phyloP scores from a whole-genome alignment of 2,797 vertebrate species.

The Parambassis ranga region DNA sequence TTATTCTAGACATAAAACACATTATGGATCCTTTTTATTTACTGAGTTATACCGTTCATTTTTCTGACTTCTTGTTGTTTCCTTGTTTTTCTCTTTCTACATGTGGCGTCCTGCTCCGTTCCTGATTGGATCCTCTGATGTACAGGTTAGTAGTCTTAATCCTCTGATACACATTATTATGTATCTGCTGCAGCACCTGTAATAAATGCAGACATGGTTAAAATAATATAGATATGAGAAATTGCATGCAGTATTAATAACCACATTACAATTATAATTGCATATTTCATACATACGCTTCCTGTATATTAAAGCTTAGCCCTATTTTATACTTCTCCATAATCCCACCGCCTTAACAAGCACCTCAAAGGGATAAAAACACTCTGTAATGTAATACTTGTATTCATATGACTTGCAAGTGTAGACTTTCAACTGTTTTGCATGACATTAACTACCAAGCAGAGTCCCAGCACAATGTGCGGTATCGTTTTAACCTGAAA shows the following conservation, averaged over 20 bases:
- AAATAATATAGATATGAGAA: no score
- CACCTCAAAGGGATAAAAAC: neutral
- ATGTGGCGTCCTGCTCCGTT: conserved; percentile 49
- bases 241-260: no score
- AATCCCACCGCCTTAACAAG: neutral
- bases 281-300: no score
- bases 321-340: neutral
- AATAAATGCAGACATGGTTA: no score
- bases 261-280: no score
- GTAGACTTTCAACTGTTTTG: neutral
- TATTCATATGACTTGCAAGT: neutral
- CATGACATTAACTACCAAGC: conserved; percentile 1
- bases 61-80: conserved; percentile 45
- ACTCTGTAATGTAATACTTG: neutral
- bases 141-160: conserved; percentile 71
- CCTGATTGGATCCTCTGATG: conserved; percentile 35
- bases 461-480: conserved; percentile 16
- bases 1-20: conserved; percentile 57
- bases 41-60: conserved; percentile 10
- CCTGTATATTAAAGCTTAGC: no score
- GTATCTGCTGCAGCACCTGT: no score
- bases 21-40: conserved; percentile 37
- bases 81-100: conserved; percentile 27
- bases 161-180: no score
- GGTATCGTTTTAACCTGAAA: conserved; percentile 16